Conservation (phyloP, 1,140 invertebrate species). For the Drosophila bocqueti region DNA sequence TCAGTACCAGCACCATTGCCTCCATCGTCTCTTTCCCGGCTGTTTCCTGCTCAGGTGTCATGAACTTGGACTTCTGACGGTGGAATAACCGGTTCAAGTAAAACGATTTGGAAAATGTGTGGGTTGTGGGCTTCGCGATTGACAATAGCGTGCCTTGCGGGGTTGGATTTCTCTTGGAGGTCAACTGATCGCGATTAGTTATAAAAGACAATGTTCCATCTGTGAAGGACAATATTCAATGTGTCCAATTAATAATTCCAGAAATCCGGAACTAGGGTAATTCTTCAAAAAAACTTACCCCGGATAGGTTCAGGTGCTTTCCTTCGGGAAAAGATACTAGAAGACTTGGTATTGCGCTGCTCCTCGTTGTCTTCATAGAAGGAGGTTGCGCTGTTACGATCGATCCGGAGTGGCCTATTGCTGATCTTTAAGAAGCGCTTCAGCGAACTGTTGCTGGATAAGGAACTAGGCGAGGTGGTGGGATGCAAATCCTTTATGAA, state of each 20-base stretch:
- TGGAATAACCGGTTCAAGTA: slow-evolving; percentile 67
- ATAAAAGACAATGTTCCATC: slow-evolving; percentile 14
- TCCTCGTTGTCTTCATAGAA: slow-evolving; percentile 26
- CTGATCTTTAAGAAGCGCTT: slow-evolving; percentile 70
- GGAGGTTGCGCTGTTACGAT: slow-evolving; percentile 1
- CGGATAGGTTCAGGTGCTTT: slow-evolving; percentile 12
- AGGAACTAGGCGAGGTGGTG: slow-evolving; percentile 11
- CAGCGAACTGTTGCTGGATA: slow-evolving; percentile 31
- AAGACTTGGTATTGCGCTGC: slow-evolving; percentile 7
- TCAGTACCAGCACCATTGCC: slow-evolving; percentile 1
- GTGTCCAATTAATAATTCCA: not conserved
- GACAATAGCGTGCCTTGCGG: slow-evolving; percentile 21
- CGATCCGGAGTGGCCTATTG: slow-evolving; percentile 33
- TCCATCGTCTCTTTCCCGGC: slow-evolving; percentile 4
- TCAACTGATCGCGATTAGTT: not conserved
- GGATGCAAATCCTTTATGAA: slow-evolving; percentile 50
- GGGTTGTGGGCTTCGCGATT: slow-evolving; percentile 37
- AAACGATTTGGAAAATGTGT: slow-evolving; percentile 49
- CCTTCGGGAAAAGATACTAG: slow-evolving; percentile 41
- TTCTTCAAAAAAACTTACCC: slow-evolving; percentile 17
- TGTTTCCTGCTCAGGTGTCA: not conserved
- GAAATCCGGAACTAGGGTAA: not conserved
- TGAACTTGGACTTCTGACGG: slow-evolving; percentile 46
- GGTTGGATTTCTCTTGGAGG: not conserved
- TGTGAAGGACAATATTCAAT: not conserved